A percentile compares a stretch with the other conserved stretches of the same genome.
phyloP scores from a whole-genome alignment of 2,888 invertebrate species.

The Dasypolia templi region DNA sequence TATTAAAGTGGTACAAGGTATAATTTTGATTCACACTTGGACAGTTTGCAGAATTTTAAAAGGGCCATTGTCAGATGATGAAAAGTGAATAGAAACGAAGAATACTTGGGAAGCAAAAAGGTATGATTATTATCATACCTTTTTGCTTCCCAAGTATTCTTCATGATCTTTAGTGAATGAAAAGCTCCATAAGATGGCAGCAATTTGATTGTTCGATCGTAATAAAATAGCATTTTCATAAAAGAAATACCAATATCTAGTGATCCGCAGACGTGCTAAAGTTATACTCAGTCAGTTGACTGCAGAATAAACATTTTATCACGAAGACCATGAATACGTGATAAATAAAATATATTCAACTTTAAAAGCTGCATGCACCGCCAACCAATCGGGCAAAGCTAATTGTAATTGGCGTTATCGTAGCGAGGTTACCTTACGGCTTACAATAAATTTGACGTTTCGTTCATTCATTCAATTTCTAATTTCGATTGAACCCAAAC shows the following conservation, averaged over 20 bases:
- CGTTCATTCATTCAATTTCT: too few species aligned
- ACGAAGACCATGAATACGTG: neutral
- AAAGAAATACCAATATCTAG: neutral
- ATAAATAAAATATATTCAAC: too few species aligned
- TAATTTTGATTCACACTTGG: neutral
- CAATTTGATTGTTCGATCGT: neutral
- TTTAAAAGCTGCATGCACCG: too few species aligned
- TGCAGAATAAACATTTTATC: neutral
- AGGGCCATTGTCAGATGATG: constrained; percentile 9
- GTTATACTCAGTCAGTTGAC: too few species aligned
- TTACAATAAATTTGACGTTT: too few species aligned
- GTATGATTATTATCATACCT: neutral
- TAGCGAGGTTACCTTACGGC: too few species aligned
- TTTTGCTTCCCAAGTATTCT: constrained; percentile 15
- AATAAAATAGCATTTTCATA: neutral
- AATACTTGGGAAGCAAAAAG: constrained; percentile 7
- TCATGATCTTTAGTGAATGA: neutral
- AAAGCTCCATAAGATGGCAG: neutral
- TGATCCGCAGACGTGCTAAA: too few species aligned
- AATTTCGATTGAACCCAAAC: too few species aligned
- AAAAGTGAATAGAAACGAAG: constrained; percentile 14
- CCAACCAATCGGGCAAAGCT: too few species aligned
- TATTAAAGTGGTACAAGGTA: neutral
- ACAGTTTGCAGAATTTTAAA: neutral
- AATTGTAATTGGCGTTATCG: too few species aligned